A percentile compares a stretch with the other conserved stretches of the same genome.
These are phyloP conservation scores for Odontocerum albicorne DNA, from an alignment of 2,888 invertebrate species.

Conservation along the genomic window DNA sequence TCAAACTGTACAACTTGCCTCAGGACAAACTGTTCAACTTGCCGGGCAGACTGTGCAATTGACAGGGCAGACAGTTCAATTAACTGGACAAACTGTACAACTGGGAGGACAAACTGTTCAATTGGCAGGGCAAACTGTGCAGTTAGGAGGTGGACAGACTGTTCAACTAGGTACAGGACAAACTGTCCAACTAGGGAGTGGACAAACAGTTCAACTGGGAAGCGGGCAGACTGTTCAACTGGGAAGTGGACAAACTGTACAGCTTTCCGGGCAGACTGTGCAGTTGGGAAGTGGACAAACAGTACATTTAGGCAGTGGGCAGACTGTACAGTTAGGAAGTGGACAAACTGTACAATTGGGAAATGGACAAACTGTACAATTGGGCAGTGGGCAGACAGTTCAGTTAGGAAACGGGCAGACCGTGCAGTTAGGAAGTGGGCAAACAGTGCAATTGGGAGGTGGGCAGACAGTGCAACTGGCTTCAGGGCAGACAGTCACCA, in stretches of 20 bases:
- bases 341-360: constrained; percentile 55
- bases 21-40: constrained; percentile 55
- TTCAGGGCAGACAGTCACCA: constrained; percentile 48
- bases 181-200: constrained; percentile 46
- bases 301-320: constrained; percentile 46
- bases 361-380: constrained; percentile 51
- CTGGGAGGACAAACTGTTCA: constrained; percentile 46
- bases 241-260: constrained; percentile 45
- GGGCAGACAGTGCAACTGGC: constrained; percentile 47
- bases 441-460: constrained; percentile 47
- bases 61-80: constrained; percentile 50
- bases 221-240: constrained; percentile 50
- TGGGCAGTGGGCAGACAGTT: constrained; percentile 44
- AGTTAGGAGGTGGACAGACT: constrained; percentile 46
- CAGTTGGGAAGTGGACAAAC: constrained; percentile 49
- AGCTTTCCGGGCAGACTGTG: constrained; percentile 53
- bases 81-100: constrained; percentile 41
- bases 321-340: constrained; percentile 46
- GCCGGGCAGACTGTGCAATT: constrained; percentile 56
- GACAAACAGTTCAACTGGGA: constrained; percentile 42
- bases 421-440: constrained; percentile 49
- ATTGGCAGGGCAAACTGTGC: constrained; percentile 55
- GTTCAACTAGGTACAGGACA: constrained; percentile 50
- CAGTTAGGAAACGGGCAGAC: constrained; percentile 42
- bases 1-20: constrained; percentile 48